Base-by-base conservation (phyloP, 1,140 invertebrate species). In the Philopotamus ludificatus region DNA sequence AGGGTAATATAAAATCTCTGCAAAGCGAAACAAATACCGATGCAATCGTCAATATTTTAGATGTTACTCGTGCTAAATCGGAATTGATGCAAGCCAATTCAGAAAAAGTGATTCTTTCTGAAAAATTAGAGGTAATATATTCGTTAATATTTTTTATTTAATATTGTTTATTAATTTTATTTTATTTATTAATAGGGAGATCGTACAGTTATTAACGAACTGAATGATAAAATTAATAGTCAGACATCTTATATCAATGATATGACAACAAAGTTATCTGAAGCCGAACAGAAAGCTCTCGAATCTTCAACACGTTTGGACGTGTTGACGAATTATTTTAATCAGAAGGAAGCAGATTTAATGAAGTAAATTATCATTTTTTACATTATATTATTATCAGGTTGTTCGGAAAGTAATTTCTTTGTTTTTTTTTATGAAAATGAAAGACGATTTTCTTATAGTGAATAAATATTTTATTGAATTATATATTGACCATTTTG, bases 291-390 rank as follows among this genome's bases (percentile, higher is more conserved):
- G 69, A 89, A 91, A 66, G 90, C 90, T 67, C 80, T 88, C 15
- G 91, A 94, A 74, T 88, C 90, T 0, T 83, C 89, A 71, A 94
- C 91, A 0, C 86, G 90, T 71, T 81, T 95, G 0, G 87, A 92
- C 75, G 92, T 95, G 3, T 78, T 95, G 26, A 88, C 89, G 0
- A 89, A 88, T 72, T 94, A 94, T 74, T 95, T 95, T 77, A 89
- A 93, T 73, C 91, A 94, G 67, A 90, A 92, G 73, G 93, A 95
- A 79, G 82, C 86, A 16, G 87, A 94, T 75, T 78, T 93, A 21
- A 86, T 93, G 75, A 93, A 91, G 91, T 91, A 80, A 80, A 75
- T 34, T 34, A 34, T 34, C 12, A 7, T 34, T 34, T 7, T 34
- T 34, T n/a, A n/a, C n/a, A n/a, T n/a, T n/a, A n/a, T n/a, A n/a